Evolutionary conservation across 2,113 vertebrate species (phyloP).

Genomic region (Rhynchomys soricoides): DNA sequence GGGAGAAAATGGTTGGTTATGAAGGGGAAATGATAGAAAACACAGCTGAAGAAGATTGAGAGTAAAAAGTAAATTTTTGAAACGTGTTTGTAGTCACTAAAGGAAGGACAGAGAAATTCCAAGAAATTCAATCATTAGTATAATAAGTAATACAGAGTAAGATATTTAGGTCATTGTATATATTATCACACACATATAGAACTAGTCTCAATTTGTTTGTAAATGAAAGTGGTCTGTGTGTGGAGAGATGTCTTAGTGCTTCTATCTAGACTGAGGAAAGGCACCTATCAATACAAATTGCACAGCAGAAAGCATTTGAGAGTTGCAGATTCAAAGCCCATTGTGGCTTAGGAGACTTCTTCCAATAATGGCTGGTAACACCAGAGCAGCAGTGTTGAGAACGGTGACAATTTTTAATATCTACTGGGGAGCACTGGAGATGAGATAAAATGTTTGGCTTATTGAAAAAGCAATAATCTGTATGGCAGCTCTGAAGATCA

Average conservation of each 20-base stretch:
- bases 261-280: background rate
- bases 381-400: background rate
- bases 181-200: background rate
- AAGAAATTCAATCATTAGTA: background rate
- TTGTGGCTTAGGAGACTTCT: background rate
- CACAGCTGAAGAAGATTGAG: background rate
- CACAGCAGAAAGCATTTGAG: background rate
- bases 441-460: background rate
- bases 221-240: background rate
- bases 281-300: background rate
- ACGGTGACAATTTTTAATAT: background rate
- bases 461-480: conserved; percentile 4
- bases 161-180: background rate
- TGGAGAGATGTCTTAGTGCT: background rate
- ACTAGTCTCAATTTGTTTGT: background rate
- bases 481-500: background rate
- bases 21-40: background rate
- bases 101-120: background rate
- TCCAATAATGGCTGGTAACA: background rate
- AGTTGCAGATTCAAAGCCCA: background rate
- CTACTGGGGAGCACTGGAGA: background rate
- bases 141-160: background rate
- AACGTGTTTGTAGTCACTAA: background rate
- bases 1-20: background rate
- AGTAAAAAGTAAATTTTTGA: background rate